A percentile compares a stretch with the other conserved stretches of the same genome.
Evolutionary conservation across 1,140 invertebrate genomes (phyloP).

Genomic region (Epicauta chinensis): DNA sequence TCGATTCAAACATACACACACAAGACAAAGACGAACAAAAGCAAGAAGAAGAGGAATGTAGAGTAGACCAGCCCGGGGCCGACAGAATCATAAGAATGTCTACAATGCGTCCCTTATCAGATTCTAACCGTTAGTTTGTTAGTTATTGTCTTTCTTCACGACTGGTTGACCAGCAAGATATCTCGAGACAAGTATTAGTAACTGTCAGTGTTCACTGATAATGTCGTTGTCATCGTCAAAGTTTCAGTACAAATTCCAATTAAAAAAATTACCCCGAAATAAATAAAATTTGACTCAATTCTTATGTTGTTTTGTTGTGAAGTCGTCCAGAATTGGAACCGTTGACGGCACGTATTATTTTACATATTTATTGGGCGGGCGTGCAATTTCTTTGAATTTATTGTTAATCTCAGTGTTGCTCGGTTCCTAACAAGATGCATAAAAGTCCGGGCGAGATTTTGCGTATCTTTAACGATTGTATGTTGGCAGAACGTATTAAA

Average conservation of each 20-base stretch:
- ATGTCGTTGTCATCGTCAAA: neutral
- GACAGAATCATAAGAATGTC: constrained; percentile 15
- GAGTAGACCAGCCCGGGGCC: neutral
- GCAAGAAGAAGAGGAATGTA: neutral
- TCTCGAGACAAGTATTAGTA: constrained; percentile 25
- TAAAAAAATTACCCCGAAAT: too few relatives aligned
- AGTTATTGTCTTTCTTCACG: constrained; percentile 26
- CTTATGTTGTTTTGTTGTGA: too few relatives aligned
- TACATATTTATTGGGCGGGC: constrained; percentile 8
- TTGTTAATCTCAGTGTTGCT: constrained; percentile 1
- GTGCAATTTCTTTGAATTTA: constrained; percentile 9
- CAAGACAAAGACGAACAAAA: too few relatives aligned
- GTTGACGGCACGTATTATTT: constrained; percentile 5
- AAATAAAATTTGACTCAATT: too few relatives aligned
- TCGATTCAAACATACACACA: too few relatives aligned
- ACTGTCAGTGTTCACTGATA: constrained; percentile 20
- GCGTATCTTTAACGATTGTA: constrained; percentile 2
- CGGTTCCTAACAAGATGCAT: constrained; percentile 6
- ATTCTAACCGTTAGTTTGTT: constrained; percentile 29
- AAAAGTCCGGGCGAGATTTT: constrained; percentile 7
- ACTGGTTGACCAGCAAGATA: constrained; percentile 18
- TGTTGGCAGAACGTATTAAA: neutral
- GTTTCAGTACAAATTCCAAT: too few relatives aligned
- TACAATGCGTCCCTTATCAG: constrained; percentile 26
- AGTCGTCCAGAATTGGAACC: neutral